Evolutionary conservation across 2,113 vertebrate species (phyloP).

Genomic region (Odocoileus hemionus): DNA sequence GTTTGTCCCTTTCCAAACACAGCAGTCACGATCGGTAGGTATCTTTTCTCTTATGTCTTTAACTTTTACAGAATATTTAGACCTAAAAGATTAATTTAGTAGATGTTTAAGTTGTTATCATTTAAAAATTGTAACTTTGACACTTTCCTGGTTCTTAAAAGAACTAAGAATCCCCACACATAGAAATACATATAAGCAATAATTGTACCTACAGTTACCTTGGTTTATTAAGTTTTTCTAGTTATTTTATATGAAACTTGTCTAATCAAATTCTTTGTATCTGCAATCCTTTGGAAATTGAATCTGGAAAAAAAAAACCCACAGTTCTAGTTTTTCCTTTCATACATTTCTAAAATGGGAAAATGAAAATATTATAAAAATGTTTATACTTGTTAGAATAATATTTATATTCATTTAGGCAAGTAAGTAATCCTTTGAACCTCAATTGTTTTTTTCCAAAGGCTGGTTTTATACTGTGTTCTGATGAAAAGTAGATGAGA

Average conservation of each 20-base stretch:
- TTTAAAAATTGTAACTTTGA: constrained; percentile 3
- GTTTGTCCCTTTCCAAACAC: constrained; percentile 96
- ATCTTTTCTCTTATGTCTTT: constrained; percentile 55
- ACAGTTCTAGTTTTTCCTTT: not conserved
- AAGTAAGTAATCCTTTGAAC: not conserved
- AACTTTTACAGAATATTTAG: not conserved
- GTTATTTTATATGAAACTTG: not conserved
- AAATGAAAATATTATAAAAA: constrained; percentile 17
- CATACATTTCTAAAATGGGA: constrained; percentile 20
- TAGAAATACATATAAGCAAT: not conserved
- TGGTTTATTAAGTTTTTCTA: constrained; percentile 28
- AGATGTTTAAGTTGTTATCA: not conserved
- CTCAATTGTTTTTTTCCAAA: not conserved
- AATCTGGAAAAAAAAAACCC: not conserved
- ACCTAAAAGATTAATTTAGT: constrained; percentile 29
- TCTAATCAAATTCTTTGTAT: not conserved
- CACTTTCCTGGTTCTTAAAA: not conserved
- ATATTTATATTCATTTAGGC: constrained; percentile 1
- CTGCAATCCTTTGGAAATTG: not conserved
- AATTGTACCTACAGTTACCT: not conserved
- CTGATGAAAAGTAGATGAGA: not conserved
- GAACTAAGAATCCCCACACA: not conserved
- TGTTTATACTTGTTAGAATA: not conserved
- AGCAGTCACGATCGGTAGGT: constrained; percentile 95
- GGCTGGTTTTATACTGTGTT: not conserved